A percentile compares a stretch with the other conserved stretches of the same genome.
Conservation (phyloP, 2,797 vertebrate species). For the Glyptemys insculpta region DNA sequence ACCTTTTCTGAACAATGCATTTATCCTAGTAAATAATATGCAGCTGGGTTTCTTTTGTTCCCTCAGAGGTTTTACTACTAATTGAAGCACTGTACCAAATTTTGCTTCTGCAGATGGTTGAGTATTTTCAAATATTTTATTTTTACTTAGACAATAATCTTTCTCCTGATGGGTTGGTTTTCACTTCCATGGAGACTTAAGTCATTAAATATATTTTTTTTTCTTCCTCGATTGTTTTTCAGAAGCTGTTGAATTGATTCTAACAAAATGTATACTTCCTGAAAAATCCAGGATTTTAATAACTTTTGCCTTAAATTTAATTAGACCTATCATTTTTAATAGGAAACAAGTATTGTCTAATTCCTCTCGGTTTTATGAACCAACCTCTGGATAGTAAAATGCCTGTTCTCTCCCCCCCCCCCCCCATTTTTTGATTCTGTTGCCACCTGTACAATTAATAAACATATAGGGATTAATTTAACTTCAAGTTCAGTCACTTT, state of each 20-base stretch:
- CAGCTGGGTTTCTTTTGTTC: conserved; percentile 37
- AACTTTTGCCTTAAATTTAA: conserved; percentile 19
- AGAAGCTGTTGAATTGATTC: background rate
- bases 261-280: conserved; percentile 13
- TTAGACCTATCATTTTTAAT: background rate
- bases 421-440: background rate
- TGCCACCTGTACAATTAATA: background rate
- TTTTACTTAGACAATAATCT: conserved; percentile 8
- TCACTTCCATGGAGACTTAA: background rate
- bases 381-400: conserved; percentile 3
- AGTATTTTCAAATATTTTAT: background rate
- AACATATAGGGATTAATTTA: background rate
- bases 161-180: background rate
- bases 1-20: background rate
- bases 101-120: background rate
- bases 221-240: background rate
- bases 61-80: background rate
- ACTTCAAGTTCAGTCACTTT: conserved; percentile 8
- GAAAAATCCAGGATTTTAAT: conserved; percentile 24
- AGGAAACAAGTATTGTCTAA: background rate
- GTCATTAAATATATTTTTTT: background rate
- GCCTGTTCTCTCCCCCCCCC: background rate
- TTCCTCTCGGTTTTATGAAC: background rate
- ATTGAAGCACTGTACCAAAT: background rate
- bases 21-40: conserved; percentile 12